A percentile compares a stretch with the other conserved stretches of the same genome.
Conservation (phyloP, 2,113 vertebrate genomes). For the Tupaia chinensis region DNA sequence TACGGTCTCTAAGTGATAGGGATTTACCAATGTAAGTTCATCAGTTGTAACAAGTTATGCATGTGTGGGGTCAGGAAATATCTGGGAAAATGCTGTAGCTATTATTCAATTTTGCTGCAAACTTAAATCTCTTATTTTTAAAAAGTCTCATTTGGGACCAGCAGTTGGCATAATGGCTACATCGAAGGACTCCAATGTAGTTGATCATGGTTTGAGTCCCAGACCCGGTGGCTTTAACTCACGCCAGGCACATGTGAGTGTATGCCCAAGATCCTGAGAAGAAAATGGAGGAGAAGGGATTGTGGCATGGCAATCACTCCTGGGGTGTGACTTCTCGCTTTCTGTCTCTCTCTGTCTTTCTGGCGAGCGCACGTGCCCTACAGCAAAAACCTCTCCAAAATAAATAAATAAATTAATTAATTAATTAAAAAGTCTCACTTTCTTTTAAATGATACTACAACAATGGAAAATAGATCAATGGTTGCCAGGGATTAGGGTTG, state of each 20-base stretch:
- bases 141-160: not conserved
- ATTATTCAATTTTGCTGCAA: not conserved
- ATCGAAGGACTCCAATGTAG: no score
- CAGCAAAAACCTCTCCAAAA: not conserved
- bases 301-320: no score
- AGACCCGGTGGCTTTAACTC: no score
- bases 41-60: not conserved
- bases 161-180: no score
- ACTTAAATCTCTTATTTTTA: not conserved
- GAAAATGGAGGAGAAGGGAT: no score
- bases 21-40: not conserved
- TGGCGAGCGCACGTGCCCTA: no score
- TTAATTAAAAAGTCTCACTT: not conserved
- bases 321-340: no score
- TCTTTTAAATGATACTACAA: not conserved
- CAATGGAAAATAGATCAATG: not conserved
- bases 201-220: no score
- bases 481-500: not conserved
- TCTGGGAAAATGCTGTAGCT: not conserved
- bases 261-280: no score
- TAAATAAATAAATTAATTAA: not conserved
- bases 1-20: not conserved
- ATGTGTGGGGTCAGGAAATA: not conserved
- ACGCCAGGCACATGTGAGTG: no score
- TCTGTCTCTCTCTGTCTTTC: no score